Conservation (phyloP, 2,888 invertebrate genomes). For the Clunio marinus region DNA sequence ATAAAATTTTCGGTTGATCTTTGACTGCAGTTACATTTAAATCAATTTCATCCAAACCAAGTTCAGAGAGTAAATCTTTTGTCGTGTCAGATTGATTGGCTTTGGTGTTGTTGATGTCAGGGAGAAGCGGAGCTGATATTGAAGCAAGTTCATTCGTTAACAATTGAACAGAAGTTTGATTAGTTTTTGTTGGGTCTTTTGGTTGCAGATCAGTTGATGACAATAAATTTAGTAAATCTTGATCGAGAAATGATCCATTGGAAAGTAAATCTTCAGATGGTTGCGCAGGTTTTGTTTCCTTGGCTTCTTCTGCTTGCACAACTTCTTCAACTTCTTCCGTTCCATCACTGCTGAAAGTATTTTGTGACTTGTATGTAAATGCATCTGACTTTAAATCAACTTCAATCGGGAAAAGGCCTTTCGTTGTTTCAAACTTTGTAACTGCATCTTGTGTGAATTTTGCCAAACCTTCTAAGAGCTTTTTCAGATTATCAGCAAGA, state of each 20-base stretch:
- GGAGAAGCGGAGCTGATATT: background rate
- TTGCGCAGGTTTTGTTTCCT: conserved; percentile 27
- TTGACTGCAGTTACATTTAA: conserved; percentile 40
- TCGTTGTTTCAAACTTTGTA: conserved; percentile 67
- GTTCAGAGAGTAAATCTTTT: conserved; percentile 54
- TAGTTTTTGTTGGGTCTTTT: background rate
- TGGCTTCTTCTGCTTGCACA: conserved; percentile 40
- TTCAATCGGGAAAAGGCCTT: conserved; percentile 88
- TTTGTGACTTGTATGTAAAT: conserved; percentile 79
- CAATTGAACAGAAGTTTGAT: background rate
- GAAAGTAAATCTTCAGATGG: background rate
- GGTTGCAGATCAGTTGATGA: background rate
- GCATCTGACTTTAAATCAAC: conserved; percentile 89
- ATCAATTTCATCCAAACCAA: conserved; percentile 57
- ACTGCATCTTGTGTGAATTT: conserved; percentile 66
- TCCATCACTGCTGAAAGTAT: conserved; percentile 43
- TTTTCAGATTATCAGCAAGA: conserved; percentile 77
- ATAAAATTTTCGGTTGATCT: background rate
- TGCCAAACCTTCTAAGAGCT: conserved; percentile 79
- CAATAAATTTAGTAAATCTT: background rate
- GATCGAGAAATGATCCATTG: background rate
- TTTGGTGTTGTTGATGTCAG: too few relatives aligned
- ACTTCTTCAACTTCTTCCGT: conserved; percentile 40
- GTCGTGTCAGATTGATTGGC: conserved; percentile 41
- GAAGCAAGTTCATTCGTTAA: background rate